Evolutionary conservation across 2,888 invertebrate species (phyloP), one percentile per base, ranked within the genome.

Genomic region (Urechis unicinctus): DNA sequence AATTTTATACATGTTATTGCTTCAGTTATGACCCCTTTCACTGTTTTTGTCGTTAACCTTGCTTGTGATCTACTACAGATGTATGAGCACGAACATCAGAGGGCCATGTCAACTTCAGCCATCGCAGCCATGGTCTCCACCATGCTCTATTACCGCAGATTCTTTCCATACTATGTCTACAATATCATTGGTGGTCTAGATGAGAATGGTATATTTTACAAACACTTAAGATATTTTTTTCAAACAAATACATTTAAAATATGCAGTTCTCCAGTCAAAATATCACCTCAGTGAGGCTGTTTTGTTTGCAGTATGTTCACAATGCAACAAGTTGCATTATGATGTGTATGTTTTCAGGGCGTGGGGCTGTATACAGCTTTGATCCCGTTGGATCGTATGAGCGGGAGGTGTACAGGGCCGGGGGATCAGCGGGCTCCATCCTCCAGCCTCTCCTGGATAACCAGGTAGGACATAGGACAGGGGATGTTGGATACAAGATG

Each of bases 361-460:
- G 90, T 74, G 98, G 98, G 6, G 89, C 89, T 67, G 88, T 98
- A 5, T 98, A 88, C 81, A 90, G 90, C 71, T 99, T 96, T 77
- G 98, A 99, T 78, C 97, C 97, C 0, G 89, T 98, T 63, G 98
- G 98, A 0, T 93, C 94, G 71, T 90, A 89, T 69, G 95, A 95
- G 77, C 84, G 87, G 57, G 84, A 87, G 0, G 85, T 82, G 13
- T 97, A 87, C 77, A 85, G 88, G 63, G 94, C 95, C 13, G 89
- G 89, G 0, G 98, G 98, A 29, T 89, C 93, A 1, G 89, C 95
- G 0, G 76, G 79, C 52, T 70, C 81, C 28, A 78, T 96, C 69
- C 81, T 98, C 61, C 95, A 96, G 75, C 96, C 98, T 0, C 83
- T 98, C 25, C 83, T 98, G 44, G 98, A 99, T 78, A 96, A 93